Percentiles rank a stretch among this genome's conserved stretches.
Evolutionary conservation across 2,888 invertebrate genomes (phyloP).

Genomic region (Plemyria rubiginata): DNA sequence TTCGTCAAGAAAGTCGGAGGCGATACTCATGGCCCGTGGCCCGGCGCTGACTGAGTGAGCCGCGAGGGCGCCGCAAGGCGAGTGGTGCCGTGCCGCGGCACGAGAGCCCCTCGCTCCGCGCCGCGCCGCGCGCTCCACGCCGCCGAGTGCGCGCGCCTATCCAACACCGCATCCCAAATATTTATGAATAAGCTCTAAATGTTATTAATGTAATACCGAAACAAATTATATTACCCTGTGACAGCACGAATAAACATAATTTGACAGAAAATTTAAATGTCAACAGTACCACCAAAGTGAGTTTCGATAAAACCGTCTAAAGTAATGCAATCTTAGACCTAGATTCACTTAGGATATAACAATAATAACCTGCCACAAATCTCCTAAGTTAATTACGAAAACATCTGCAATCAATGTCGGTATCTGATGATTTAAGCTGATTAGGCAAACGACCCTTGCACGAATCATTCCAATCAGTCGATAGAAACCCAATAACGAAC

Average conservation of each 20-base stretch:
- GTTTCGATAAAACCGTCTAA: not conserved
- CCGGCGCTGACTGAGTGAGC: slow-evolving; percentile 71
- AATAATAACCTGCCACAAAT: too few species aligned
- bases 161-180: slow-evolving; percentile 56
- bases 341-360: too few species aligned
- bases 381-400: slow-evolving; percentile 8
- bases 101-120: slow-evolving; percentile 56
- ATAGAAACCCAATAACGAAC: not conserved
- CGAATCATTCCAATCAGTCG: slow-evolving; percentile 28
- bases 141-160: slow-evolving; percentile 77
- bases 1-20: slow-evolving; percentile 55
- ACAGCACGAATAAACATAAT: not conserved
- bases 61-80: slow-evolving; percentile 71
- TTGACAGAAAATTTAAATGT: not conserved
- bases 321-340: too few species aligned
- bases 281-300: not conserved
- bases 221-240: slow-evolving; percentile 19
- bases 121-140: slow-evolving; percentile 47
- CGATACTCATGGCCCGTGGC: slow-evolving; percentile 63
- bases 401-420: slow-evolving; percentile 31
- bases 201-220: slow-evolving; percentile 33
- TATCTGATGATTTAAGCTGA: slow-evolving; percentile 21
- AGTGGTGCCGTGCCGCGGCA: slow-evolving; percentile 56
- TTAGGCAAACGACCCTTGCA: slow-evolving; percentile 20
- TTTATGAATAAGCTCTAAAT: slow-evolving; percentile 56